phyloP scores from a whole-genome alignment of 2,797 vertebrate species.

The Oceanodroma leucorhoa region DNA sequence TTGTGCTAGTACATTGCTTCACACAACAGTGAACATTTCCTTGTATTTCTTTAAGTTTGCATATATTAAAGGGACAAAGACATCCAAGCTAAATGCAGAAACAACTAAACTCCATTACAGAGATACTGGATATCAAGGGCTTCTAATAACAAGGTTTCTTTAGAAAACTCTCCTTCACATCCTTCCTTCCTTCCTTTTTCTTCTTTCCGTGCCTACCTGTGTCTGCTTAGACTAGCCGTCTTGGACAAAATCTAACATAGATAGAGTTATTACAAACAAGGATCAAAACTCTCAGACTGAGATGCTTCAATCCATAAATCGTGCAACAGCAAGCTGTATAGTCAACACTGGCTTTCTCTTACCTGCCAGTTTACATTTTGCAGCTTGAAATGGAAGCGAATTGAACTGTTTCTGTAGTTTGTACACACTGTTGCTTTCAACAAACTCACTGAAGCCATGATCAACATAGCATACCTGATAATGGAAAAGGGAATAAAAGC shows the following conservation, averaged over 20 bases:
- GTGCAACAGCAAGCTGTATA: background rate
- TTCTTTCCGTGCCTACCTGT: background rate
- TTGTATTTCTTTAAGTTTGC: background rate
- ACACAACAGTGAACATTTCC: background rate
- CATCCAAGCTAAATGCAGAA: background rate
- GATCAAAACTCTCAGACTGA: background rate
- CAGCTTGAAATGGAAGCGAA: conserved; percentile 87
- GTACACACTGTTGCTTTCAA: conserved; percentile 77
- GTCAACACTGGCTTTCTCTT: conserved; percentile 54
- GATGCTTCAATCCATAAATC: background rate
- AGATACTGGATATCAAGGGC: background rate
- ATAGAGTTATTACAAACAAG: background rate
- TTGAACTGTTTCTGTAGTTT: conserved; percentile 82
- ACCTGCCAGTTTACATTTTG: conserved; percentile 92
- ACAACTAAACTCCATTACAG: background rate
- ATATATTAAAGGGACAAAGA: background rate
- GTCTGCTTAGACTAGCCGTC: background rate
- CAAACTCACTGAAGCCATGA: conserved; percentile 86
- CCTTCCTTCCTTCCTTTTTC: background rate
- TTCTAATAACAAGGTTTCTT: background rate
- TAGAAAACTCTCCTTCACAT: background rate
- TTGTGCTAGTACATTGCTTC: background rate
- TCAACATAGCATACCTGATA: conserved; percentile 90
- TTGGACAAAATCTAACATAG: background rate
- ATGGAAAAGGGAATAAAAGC: background rate